These are phyloP conservation scores for Sclerodermus sp. DNA, from an alignment of 2,888 invertebrate species.

Conservation along the genomic window DNA sequence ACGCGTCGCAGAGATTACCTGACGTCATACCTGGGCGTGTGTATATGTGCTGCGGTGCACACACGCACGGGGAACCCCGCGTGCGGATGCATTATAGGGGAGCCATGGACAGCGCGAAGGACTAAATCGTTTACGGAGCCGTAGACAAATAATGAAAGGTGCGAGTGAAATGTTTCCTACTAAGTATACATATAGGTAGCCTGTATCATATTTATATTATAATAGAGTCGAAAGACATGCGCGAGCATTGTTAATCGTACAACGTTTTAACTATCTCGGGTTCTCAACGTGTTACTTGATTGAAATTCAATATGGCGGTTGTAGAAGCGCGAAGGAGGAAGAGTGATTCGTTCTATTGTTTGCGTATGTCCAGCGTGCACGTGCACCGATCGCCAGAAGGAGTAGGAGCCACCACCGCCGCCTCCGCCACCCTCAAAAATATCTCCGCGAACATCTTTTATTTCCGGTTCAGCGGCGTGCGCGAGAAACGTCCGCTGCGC, in stretches of 20 bases:
- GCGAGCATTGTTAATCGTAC: slow-evolving; percentile 16
- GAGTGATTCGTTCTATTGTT: no score
- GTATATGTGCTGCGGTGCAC: slow-evolving; percentile 1
- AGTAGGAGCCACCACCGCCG: no score
- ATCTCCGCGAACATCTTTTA: not conserved
- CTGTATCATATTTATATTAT: no score
- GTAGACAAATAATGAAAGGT: slow-evolving; percentile 35
- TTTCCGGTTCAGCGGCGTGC: not conserved
- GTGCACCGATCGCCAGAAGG: no score
- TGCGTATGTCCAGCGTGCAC: no score
- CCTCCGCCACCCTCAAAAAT: not conserved
- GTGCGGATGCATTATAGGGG: no score
- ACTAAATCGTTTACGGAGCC: slow-evolving; percentile 17
- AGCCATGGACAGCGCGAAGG: slow-evolving; percentile 2
- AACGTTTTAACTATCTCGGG: slow-evolving; percentile 14
- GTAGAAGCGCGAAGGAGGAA: no score
- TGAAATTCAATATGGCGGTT: not conserved
- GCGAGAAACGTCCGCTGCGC: not conserved
- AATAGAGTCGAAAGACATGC: slow-evolving; percentile 7
- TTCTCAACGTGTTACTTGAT: slow-evolving; percentile 4
- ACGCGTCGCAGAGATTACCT: no score
- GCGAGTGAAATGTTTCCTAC: slow-evolving; percentile 41
- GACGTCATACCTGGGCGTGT: slow-evolving; percentile 4
- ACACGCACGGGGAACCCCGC: no score
- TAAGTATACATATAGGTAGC: slow-evolving; percentile 29